A percentile compares a stretch with the other conserved stretches of the same genome.
Conservation (phyloP, 2,888 invertebrate genomes). For the Cheilosia impressa region DNA sequence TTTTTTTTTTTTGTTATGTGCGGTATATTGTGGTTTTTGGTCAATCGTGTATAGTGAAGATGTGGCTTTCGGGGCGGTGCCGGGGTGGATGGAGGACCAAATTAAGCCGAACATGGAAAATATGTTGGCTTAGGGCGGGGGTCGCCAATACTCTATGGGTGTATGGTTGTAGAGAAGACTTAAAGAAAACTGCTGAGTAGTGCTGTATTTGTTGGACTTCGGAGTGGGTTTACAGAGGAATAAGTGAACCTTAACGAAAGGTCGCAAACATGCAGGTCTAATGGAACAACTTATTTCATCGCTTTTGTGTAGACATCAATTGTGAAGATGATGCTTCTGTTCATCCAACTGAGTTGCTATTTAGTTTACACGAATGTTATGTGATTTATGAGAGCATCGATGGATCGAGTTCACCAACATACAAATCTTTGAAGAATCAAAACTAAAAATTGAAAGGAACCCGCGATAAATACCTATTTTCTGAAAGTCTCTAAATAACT, state of each 20-base stretch:
- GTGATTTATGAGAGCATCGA: no score
- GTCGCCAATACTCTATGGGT: neutral
- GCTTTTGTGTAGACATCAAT: no score
- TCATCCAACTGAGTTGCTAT: no score
- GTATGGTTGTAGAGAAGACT: constrained; percentile 31
- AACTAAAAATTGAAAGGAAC: no score
- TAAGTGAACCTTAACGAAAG: constrained; percentile 35
- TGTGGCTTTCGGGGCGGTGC: constrained; percentile 62
- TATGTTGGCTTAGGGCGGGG: constrained; percentile 56
- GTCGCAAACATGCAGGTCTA: neutral
- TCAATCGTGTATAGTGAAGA: constrained; percentile 42
- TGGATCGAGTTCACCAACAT: no score
- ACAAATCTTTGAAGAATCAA: no score
- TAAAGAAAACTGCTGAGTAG: constrained; percentile 59
- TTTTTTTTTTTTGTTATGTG: constrained; percentile 44
- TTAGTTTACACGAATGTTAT: no score
- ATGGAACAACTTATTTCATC: neutral
- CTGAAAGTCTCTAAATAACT: no score
- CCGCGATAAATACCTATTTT: no score
- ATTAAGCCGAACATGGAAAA: constrained; percentile 71
- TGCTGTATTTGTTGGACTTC: constrained; percentile 2
- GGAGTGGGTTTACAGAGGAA: constrained; percentile 1
- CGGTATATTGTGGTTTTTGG: constrained; percentile 47
- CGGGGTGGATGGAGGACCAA: constrained; percentile 53
- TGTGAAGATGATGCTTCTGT: no score